Conservation (phyloP, 2,888 invertebrate genomes). For the Xestia rhomboidea region DNA sequence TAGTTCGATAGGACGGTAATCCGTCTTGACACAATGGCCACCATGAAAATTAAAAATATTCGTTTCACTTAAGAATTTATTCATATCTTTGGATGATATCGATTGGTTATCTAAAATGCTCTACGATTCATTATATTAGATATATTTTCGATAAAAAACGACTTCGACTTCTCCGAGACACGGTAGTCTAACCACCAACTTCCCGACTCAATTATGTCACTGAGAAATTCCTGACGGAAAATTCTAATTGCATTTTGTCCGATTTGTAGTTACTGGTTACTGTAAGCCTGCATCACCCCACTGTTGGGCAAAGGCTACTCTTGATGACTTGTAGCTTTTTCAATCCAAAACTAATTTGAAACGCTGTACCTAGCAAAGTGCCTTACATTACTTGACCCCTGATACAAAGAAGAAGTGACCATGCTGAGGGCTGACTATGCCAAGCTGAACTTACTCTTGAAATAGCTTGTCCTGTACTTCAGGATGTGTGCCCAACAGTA, state of each 20-base stretch:
- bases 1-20: not conserved
- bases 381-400: not conserved
- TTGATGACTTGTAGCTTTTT: not conserved
- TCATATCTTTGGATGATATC: no score
- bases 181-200: not conserved
- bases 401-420: not conserved
- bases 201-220: not conserved
- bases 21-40: not conserved
- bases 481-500: constrained; percentile 77
- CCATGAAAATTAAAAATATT: no score
- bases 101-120: no score
- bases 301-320: not conserved
- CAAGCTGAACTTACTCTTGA: constrained; percentile 56
- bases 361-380: not conserved
- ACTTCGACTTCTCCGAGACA: not conserved
- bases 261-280: not conserved
- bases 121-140: no score
- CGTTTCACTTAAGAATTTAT: no score
- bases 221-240: not conserved
- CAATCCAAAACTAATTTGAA: not conserved
- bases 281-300: not conserved
- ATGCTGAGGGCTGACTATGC: not conserved
- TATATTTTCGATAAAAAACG: no score
- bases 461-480: constrained; percentile 74
- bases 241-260: not conserved